These are phyloP conservation scores for Zoanthus sociatus DNA, from an alignment of 92 coral and sea anemone species.

Conservation along the genomic window DNA sequence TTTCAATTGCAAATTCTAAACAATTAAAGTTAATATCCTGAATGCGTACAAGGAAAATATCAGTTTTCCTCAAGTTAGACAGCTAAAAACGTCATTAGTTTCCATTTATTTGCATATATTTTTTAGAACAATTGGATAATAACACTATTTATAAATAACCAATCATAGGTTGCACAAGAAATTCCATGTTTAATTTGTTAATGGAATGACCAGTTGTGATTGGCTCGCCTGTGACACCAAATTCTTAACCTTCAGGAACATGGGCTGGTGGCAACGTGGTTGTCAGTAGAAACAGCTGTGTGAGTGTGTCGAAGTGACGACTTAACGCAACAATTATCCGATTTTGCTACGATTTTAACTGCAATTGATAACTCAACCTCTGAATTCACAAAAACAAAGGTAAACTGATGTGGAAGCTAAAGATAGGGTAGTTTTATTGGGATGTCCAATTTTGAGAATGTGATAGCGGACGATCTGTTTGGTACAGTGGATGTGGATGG, in stretches of 20 bases:
- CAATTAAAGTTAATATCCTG: constrained; percentile 19
- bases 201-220: constrained; percentile 50
- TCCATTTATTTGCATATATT: constrained; percentile 31
- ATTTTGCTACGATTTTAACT: constrained; percentile 56
- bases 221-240: constrained; percentile 70
- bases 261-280: constrained; percentile 89
- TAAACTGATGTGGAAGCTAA: constrained; percentile 40
- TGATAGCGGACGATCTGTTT: constrained; percentile 83
- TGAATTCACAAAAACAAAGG: not conserved
- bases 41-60: constrained; percentile 39
- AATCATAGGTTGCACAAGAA: constrained; percentile 54
- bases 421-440: constrained; percentile 44
- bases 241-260: constrained; percentile 79
- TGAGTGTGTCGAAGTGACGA: constrained; percentile 92
- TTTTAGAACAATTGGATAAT: constrained; percentile 78
- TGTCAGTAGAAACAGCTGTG: constrained; percentile 87
- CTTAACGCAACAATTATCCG: constrained; percentile 67
- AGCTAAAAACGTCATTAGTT: constrained; percentile 37
- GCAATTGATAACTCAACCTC: constrained; percentile 11
- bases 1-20: constrained; percentile 44
- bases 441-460: constrained; percentile 78
- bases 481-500: constrained; percentile 95
- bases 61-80: constrained; percentile 26
- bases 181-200: constrained; percentile 53
- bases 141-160: constrained; percentile 77